phyloP scores from a whole-genome alignment of 2,888 invertebrate genomes.

The Barypeithes pellucidus region DNA sequence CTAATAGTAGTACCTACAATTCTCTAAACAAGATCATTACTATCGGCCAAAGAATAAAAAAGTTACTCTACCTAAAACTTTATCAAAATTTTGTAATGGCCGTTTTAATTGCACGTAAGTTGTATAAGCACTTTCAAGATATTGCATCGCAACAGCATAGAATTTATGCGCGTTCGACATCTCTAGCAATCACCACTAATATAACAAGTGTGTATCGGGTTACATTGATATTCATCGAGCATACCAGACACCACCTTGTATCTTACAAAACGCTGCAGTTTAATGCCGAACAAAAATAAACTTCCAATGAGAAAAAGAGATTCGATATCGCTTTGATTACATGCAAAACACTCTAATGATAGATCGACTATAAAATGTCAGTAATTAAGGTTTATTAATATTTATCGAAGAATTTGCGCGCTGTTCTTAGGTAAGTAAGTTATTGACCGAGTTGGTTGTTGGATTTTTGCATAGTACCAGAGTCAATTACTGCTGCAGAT shows the following conservation, averaged over 20 bases:
- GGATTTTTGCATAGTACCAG: background rate
- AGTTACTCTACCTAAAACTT: too few species aligned
- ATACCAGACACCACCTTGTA: background rate
- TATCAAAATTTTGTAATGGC: too few species aligned
- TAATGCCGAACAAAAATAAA: slow-evolving; percentile 11
- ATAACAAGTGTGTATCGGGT: background rate
- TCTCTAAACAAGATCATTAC: too few species aligned
- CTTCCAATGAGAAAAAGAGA: background rate
- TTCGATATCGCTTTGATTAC: slow-evolving; percentile 22
- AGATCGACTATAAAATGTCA: slow-evolving; percentile 22
- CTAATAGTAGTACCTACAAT: too few species aligned
- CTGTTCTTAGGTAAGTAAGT: slow-evolving; percentile 28
- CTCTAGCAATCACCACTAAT: background rate
- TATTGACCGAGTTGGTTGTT: slow-evolving; percentile 21
- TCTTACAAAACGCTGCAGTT: background rate
- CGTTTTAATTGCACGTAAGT: too few species aligned
- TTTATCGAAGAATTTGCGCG: slow-evolving; percentile 30
- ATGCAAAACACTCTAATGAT: slow-evolving; percentile 31
- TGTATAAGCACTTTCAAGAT: too few species aligned
- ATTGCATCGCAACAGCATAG: too few species aligned
- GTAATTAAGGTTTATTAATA: slow-evolving; percentile 32
- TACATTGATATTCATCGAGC: slow-evolving; percentile 3
- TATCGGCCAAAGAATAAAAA: too few species aligned
- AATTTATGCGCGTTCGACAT: background rate
- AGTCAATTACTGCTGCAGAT: too few species aligned